Conservation (phyloP, 2,113 vertebrate genomes). For the Dipodomys spectabilis region DNA sequence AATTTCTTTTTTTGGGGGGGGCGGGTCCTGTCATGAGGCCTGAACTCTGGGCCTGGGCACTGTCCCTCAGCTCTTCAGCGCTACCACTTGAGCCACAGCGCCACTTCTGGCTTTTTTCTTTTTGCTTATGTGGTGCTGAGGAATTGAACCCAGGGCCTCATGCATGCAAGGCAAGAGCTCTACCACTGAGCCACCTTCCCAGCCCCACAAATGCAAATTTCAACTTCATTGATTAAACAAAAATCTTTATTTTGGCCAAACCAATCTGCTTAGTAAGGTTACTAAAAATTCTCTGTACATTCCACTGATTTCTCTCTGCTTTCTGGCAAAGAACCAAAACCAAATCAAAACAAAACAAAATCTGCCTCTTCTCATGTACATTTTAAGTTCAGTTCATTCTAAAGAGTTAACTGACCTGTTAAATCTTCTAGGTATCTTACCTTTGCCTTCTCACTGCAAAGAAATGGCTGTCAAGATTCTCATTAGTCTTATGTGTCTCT, state of each 20-base stretch:
- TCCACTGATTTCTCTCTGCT: constrained; percentile 1
- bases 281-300: not conserved
- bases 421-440: not conserved
- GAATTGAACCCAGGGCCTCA: too few relatives aligned
- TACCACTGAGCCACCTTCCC: too few relatives aligned
- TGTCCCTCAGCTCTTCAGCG: too few relatives aligned
- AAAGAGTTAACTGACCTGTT: not conserved
- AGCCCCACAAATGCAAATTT: not conserved
- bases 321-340: not conserved
- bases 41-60: too few relatives aligned
- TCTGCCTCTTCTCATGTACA: not conserved
- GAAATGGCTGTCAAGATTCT: not conserved
- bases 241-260: not conserved
- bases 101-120: too few relatives aligned
- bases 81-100: too few relatives aligned
- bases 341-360: too few relatives aligned
- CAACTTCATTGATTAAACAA: not conserved
- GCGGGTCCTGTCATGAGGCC: too few relatives aligned
- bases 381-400: not conserved
- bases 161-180: too few relatives aligned
- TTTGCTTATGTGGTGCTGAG: too few relatives aligned
- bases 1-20: not conserved
- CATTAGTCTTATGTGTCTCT: not conserved
- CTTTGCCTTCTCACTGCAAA: not conserved
- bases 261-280: not conserved